Conservation (phyloP, 2,888 invertebrate species). For the Dasysyrphus tricinctus region DNA sequence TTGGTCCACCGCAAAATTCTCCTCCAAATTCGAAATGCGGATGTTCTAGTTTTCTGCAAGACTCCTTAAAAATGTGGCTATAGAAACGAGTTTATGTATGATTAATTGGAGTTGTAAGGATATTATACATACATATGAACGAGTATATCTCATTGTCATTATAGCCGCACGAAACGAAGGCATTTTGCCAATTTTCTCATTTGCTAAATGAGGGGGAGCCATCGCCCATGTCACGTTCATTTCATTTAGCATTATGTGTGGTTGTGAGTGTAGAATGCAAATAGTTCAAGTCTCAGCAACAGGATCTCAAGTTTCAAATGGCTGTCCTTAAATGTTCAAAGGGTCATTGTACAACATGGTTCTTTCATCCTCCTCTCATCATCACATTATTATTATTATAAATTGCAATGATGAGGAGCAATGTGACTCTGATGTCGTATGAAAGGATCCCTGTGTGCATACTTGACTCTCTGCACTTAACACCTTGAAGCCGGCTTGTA, state of each 20-base stretch:
- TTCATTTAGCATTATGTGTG: neutral
- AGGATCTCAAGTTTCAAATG: slow-evolving; percentile 40
- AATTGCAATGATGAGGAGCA: slow-evolving; percentile 13
- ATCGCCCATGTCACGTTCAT: neutral
- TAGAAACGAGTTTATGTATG: neutral
- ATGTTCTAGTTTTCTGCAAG: slow-evolving; percentile 33
- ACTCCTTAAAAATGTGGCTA: neutral
- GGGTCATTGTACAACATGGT: slow-evolving; percentile 44
- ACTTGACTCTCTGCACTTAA: slow-evolving; percentile 51
- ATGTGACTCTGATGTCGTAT: slow-evolving; percentile 13
- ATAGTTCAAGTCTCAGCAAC: slow-evolving; percentile 48
- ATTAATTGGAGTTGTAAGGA: slow-evolving; percentile 39
- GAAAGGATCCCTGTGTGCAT: slow-evolving; percentile 21
- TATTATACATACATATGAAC: too few species aligned
- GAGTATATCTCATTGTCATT: neutral
- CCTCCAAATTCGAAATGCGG: slow-evolving; percentile 33
- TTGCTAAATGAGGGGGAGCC: slow-evolving; percentile 41
- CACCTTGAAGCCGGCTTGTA: slow-evolving; percentile 59
- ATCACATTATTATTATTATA: slow-evolving; percentile 15
- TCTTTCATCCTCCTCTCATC: neutral
- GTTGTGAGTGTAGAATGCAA: neutral
- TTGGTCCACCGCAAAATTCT: slow-evolving; percentile 13
- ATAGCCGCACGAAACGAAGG: slow-evolving; percentile 22
- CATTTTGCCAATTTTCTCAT: slow-evolving; percentile 68
- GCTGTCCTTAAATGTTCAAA: slow-evolving; percentile 33